Evolutionary conservation across 1,140 invertebrate species (phyloP).

Genomic region (Tyrophagus putrescentiae): DNA sequence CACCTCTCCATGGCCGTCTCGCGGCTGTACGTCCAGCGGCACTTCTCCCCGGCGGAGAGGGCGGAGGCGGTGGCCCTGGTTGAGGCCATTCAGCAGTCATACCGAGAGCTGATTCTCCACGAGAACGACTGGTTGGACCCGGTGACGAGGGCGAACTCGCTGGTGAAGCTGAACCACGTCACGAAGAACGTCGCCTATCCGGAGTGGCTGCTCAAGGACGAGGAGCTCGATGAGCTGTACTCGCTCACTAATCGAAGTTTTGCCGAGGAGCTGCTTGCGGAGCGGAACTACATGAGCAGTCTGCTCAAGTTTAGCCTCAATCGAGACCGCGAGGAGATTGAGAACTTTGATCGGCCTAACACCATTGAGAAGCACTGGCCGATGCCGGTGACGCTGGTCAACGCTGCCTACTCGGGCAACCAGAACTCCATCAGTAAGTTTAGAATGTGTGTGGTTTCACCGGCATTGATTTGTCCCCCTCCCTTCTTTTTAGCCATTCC

Average conservation of each 20-base stretch:
- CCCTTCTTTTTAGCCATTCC: conserved; percentile 34
- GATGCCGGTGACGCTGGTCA: conserved; percentile 30
- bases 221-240: conserved; percentile 4
- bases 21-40: neutral
- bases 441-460: no score
- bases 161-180: neutral
- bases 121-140: conserved; percentile 1
- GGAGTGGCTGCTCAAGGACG: neutral
- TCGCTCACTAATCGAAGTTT: neutral
- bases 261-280: neutral
- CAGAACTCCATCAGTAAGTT: conserved; percentile 36
- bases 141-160: neutral
- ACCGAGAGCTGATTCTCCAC: neutral
- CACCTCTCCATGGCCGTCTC: neutral
- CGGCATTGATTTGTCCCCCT: no score
- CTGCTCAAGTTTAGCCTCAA: neutral
- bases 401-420: conserved; percentile 47
- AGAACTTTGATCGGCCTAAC: neutral
- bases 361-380: conserved; percentile 12
- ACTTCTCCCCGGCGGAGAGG: neutral
- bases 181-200: conserved; percentile 7
- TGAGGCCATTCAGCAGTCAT: neutral
- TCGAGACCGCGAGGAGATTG: neutral
- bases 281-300: neutral
- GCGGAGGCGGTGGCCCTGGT: neutral